Base-by-base conservation (phyloP, 2,797 vertebrate genomes). In the Catostomus latipinnis region DNA sequence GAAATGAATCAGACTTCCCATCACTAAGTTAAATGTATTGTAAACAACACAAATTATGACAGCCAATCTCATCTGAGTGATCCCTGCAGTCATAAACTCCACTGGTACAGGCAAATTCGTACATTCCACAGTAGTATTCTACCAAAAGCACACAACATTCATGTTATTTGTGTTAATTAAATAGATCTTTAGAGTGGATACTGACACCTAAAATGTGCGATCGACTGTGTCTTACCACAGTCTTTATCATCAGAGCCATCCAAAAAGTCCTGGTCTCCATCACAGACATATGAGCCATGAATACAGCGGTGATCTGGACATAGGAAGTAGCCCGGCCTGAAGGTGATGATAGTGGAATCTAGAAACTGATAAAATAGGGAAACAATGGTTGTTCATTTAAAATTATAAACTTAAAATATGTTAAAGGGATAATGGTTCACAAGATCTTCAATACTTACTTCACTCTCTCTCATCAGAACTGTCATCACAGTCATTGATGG, bases 381-480 rank as follows among this genome's bases (percentile, higher is more conserved):
- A 5, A 46, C 22, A 48, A n/a, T 71, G 65, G 12, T 60, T 16
- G 14, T 12, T 12, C 11, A 60, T 3, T 1, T 34, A 56, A 22
- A 22, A 22, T 22, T 65, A 6, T 43, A 22, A 22, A 22, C 22
- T 22, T 22, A 22, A 22, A 18, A 18, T 18, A 18, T 18, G 16
- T 18, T 18, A 18, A 18, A 18, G 16, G 16, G 16, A 18, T 18
- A 22, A 22, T 22, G 22, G 22, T 22, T 22, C 22, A 22, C 22
- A 22, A 22, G 2, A 22, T 22, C 22, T 22, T 22, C 22, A 77
- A 56, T 1, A 94, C 96, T 95, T 88, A 98, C 97, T 92, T 86
- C 97, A 98, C 84, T 95, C 93, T 77, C 89, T 94, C 88, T 98
- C 97, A 83, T 98, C 97, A 0, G 97, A 98, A 78, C 97, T 96